phyloP scores from a whole-genome alignment of 2,113 vertebrate genomes.

The Podarcis muralis region DNA sequence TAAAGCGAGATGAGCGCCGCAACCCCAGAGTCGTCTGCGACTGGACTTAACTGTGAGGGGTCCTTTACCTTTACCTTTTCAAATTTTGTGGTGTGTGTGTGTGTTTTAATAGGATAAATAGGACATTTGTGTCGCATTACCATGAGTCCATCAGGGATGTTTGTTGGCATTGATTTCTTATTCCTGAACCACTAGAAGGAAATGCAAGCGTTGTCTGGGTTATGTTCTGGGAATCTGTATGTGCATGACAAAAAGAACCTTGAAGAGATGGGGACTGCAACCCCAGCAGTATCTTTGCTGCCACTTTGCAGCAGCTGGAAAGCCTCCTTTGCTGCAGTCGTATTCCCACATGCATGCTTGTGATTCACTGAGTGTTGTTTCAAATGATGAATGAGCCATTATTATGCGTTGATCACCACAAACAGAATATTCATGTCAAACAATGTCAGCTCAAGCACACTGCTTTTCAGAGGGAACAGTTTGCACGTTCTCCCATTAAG shows the following conservation, averaged over 20 bases:
- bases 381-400: neutral
- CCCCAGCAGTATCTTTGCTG: neutral
- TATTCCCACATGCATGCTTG: neutral
- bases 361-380: neutral
- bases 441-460: neutral
- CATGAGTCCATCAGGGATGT: neutral
- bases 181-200: neutral
- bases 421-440: neutral
- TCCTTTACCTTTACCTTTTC: neutral
- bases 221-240: neutral
- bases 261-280: neutral
- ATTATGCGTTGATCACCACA: neutral
- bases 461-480: neutral
- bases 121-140: neutral
- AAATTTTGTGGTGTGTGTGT: neutral
- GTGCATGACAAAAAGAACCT: neutral
- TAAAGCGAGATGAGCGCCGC: no score
- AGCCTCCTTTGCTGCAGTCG: neutral
- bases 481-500: neutral
- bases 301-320: neutral
- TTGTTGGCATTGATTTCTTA: neutral
- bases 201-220: neutral
- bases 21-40: no score
- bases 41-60: no score
- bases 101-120: neutral